phyloP scores from a whole-genome alignment of 2,888 invertebrate genomes.

The Sinhomidia bicolor region DNA sequence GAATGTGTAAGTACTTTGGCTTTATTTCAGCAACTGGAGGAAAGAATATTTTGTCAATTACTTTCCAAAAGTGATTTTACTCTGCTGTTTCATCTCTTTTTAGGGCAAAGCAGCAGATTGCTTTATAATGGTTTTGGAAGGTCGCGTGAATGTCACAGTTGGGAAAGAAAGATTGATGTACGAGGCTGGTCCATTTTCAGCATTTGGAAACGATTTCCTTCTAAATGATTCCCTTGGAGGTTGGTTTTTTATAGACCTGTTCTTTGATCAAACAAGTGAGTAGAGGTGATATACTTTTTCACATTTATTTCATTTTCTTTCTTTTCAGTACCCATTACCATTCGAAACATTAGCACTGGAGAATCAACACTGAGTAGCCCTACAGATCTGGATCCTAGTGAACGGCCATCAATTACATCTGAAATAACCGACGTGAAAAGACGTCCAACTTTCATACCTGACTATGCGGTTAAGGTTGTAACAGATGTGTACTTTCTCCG shows the following conservation, averaged over 20 bases:
- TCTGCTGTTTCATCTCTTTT: conserved; percentile 19
- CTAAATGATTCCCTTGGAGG: conserved; percentile 50
- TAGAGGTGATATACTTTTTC: background rate
- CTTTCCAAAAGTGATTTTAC: no score
- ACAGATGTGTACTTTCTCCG: conserved; percentile 93
- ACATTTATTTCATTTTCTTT: background rate
- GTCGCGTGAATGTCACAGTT: conserved; percentile 96
- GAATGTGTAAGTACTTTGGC: conserved; percentile 68
- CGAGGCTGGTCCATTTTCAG: conserved; percentile 98
- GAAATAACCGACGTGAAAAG: conserved; percentile 66
- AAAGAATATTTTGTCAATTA: no score
- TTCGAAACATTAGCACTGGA: background rate
- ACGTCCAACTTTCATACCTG: conserved; percentile 92
- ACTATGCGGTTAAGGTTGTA: conserved; percentile 93
- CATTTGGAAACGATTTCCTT: conserved; percentile 90
- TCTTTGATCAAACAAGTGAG: background rate
- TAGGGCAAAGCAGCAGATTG: conserved; percentile 88
- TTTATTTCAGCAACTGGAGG: no score
- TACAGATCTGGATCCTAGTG: conserved; percentile 50
- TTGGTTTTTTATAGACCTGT: background rate
- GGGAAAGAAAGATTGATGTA: conserved; percentile 96
- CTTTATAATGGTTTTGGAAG: conserved; percentile 97
- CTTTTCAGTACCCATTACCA: background rate
- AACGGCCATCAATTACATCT: conserved; percentile 60
- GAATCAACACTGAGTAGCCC: conserved; percentile 62